Conservation (phyloP, 2,113 vertebrate genomes). For the Leptocoma aspasia region DNA sequence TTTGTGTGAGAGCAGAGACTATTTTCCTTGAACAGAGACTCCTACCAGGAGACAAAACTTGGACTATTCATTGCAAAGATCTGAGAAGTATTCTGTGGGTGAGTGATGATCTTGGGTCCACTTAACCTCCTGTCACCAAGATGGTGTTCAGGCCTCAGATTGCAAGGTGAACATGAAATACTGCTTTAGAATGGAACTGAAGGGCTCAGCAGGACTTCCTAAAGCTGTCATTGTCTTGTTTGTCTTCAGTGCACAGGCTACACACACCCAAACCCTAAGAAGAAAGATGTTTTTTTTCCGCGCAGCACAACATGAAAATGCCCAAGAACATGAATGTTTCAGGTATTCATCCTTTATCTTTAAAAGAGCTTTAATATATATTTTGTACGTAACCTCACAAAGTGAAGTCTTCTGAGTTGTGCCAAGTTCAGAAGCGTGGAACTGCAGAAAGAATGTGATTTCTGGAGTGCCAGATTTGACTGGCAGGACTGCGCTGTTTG, state of each 20-base stretch:
- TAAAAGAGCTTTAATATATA: background rate
- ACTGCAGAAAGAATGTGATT: background rate
- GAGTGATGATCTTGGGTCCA: background rate
- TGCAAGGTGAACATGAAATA: background rate
- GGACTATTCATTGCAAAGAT: background rate
- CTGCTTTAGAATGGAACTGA: background rate
- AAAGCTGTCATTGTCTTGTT: background rate
- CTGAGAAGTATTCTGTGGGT: background rate
- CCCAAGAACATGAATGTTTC: background rate
- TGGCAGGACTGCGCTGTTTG: background rate
- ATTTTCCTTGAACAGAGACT: fast-evolving
- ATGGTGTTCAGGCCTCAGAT: background rate
- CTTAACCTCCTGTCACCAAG: background rate
- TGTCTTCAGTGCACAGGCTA: background rate
- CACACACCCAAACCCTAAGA: fast-evolving
- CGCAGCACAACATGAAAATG: background rate
- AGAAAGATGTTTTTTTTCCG: background rate
- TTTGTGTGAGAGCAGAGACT: background rate
- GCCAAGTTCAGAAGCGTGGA: background rate
- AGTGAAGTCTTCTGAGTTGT: background rate
- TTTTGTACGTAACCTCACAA: background rate
- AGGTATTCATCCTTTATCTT: background rate
- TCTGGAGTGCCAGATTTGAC: background rate
- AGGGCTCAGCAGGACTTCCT: background rate
- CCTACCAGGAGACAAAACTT: background rate